phyloP scores from a whole-genome alignment of 2,797 vertebrate genomes.

The Acridotheres tristis region DNA sequence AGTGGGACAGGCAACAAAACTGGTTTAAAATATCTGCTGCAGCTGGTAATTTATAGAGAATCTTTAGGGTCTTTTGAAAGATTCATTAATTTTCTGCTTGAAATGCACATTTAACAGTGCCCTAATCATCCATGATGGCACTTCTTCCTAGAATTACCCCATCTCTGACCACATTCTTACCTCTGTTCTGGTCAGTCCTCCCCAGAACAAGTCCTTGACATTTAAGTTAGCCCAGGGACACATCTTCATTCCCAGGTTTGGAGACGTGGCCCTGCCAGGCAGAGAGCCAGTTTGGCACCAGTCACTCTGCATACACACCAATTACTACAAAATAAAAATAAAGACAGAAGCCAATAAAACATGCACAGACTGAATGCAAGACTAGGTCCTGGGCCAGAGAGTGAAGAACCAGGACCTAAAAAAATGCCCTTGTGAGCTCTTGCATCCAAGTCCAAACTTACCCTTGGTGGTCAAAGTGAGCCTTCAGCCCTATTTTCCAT shows the following conservation, averaged over 20 bases:
- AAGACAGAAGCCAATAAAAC: background rate
- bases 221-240: background rate
- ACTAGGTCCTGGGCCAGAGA: background rate
- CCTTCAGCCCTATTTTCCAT: background rate
- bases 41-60: background rate
- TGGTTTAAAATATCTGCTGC: background rate
- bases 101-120: background rate
- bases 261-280: background rate
- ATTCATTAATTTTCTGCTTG: background rate
- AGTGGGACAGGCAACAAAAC: background rate
- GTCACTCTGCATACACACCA: fast-evolving
- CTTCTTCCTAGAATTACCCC: background rate
- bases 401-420: background rate
- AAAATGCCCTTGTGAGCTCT: fast-evolving
- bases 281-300: background rate
- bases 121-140: fast-evolving
- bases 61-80: background rate
- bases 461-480: background rate
- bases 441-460: background rate
- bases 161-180: background rate
- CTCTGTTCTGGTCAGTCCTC: background rate
- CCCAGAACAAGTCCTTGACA: background rate
- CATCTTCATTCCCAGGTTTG: background rate
- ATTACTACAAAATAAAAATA: background rate
- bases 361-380: background rate